These are phyloP conservation scores for Tyria jacobaeae DNA, from an alignment of 2,888 invertebrate species.

Conservation along the genomic window DNA sequence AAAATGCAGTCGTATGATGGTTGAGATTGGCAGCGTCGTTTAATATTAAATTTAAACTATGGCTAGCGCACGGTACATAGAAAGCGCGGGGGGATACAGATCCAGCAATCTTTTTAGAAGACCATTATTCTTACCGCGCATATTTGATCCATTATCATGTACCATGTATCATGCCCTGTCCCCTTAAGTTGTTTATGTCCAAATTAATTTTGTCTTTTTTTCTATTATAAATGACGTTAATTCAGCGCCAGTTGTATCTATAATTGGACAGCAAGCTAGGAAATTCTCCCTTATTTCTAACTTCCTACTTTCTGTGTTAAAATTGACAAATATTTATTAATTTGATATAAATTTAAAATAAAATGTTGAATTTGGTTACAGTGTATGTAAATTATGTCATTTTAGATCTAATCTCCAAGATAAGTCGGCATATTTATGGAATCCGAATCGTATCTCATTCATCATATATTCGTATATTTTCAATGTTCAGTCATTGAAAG, in stretches of 20 bases:
- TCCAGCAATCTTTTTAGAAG: constrained; percentile 36
- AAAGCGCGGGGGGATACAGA: too few relatives aligned
- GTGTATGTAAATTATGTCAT: too few relatives aligned
- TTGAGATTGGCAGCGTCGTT: constrained; percentile 30
- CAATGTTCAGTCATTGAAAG: too few relatives aligned
- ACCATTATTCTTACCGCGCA: constrained; percentile 29
- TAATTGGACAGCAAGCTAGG: constrained; percentile 26
- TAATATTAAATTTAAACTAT: too few relatives aligned
- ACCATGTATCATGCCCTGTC: too few relatives aligned
- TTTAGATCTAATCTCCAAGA: too few relatives aligned
- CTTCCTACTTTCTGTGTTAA: constrained; percentile 30
- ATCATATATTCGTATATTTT: too few relatives aligned
- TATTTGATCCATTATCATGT: constrained; percentile 31
- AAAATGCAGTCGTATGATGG: constrained; percentile 33
- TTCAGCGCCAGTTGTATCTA: constrained; percentile 25
- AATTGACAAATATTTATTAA: constrained; percentile 28
- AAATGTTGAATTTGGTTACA: too few relatives aligned
- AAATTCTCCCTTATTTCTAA: constrained; percentile 28
- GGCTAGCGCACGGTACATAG: too few relatives aligned
- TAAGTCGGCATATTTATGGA: too few relatives aligned
- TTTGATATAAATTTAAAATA: too few relatives aligned
- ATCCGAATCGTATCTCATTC: too few relatives aligned
- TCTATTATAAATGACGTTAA: constrained; percentile 25
- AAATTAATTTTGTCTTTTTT: constrained; percentile 27
- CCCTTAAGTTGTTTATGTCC: constrained; percentile 30